Evolutionary conservation across 2,888 invertebrate genomes (phyloP).

Genomic region (Uloborus plumipes): DNA sequence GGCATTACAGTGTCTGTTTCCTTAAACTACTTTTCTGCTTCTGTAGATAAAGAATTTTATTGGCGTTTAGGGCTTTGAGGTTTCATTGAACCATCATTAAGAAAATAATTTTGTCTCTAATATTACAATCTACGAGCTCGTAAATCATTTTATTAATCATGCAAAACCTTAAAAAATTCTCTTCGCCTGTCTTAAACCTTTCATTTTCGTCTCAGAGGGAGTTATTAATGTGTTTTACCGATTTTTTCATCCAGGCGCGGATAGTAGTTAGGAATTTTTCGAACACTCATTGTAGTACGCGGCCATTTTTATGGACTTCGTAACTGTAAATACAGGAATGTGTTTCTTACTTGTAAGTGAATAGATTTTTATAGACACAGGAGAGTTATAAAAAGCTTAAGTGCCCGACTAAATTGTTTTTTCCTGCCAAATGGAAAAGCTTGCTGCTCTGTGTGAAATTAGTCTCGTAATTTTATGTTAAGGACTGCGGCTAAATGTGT

Average conservation of each 20-base stretch:
- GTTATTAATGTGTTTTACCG: slow-evolving; percentile 50
- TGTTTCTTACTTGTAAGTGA: not conserved
- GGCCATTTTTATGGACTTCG: not conserved
- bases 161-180: slow-evolving; percentile 51
- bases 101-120: slow-evolving; percentile 52
- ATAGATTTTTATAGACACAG: slow-evolving; percentile 1
- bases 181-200: not conserved
- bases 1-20: slow-evolving; percentile 7
- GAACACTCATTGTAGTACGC: too few species aligned
- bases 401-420: not conserved
- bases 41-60: slow-evolving; percentile 43
- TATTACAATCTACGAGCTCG: slow-evolving; percentile 35
- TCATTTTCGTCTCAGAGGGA: slow-evolving; percentile 27
- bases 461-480: too few species aligned
- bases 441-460: too few species aligned
- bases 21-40: slow-evolving; percentile 14
- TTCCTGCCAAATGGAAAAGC: slow-evolving; percentile 14
- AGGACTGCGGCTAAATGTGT: too few species aligned
- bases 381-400: not conserved
- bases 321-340: not conserved
- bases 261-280: too few species aligned
- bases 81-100: slow-evolving; percentile 48
- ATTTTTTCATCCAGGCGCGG: slow-evolving; percentile 7
- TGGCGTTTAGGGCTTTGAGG: slow-evolving; percentile 42
- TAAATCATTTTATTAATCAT: slow-evolving; percentile 60